phyloP scores from a whole-genome alignment of 2,797 vertebrate species.

The Alcedo atthis region DNA sequence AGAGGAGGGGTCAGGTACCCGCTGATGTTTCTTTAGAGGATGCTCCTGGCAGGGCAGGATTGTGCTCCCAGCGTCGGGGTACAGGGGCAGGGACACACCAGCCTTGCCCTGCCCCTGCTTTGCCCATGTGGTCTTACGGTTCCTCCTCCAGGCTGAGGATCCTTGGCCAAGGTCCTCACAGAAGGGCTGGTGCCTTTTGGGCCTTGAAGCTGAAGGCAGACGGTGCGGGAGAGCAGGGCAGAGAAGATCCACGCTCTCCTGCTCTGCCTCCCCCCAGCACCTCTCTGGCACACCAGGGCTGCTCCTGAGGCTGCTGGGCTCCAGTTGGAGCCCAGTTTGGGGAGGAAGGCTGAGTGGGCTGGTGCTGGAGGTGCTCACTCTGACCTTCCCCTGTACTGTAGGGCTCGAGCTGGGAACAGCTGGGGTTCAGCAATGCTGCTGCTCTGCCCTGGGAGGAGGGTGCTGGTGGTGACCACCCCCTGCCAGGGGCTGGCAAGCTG shows the following conservation, averaged over 20 bases:
- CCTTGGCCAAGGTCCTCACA: background rate
- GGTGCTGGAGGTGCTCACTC: background rate
- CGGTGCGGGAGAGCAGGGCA: background rate
- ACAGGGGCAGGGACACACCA: fast-evolving
- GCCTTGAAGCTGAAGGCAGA: background rate
- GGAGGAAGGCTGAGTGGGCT: background rate
- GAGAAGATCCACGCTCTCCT: fast-evolving
- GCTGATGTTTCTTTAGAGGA: background rate
- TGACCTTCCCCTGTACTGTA: fast-evolving
- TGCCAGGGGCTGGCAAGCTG: background rate
- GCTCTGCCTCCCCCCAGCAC: background rate
- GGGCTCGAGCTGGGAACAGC: background rate
- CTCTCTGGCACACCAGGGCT: background rate
- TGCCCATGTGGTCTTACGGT: fast-evolving
- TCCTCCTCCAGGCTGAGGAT: background rate
- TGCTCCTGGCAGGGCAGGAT: background rate
- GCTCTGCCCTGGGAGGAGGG: background rate
- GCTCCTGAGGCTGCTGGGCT: background rate
- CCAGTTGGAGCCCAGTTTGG: background rate
- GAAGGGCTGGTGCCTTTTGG: background rate
- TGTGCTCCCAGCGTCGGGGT: fast-evolving
- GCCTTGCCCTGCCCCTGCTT: background rate
- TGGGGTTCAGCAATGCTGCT: background rate
- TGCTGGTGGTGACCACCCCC: background rate
- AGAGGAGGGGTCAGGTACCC: background rate